These are phyloP conservation scores for Octonoba sinensis DNA, from an alignment of 2,888 invertebrate species.

Conservation along the genomic window DNA sequence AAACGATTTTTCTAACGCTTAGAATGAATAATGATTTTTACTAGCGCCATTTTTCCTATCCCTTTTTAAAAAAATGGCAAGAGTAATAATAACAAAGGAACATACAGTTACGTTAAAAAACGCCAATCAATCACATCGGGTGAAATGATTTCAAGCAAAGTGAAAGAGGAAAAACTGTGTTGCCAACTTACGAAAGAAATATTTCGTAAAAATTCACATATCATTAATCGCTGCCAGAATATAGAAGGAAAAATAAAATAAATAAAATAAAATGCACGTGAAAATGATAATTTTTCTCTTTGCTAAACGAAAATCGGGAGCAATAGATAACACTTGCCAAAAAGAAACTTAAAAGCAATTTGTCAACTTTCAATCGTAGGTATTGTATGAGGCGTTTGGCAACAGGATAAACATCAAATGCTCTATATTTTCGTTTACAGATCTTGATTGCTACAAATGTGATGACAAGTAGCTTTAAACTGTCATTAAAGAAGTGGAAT, in stretches of 20 bases:
- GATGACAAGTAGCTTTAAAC: no score
- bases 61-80: slow-evolving; percentile 38
- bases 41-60: slow-evolving; percentile 57
- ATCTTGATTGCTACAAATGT: no score
- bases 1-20: slow-evolving; percentile 60
- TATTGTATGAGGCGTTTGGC: slow-evolving; percentile 12
- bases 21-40: slow-evolving; percentile 61
- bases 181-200: slow-evolving; percentile 14
- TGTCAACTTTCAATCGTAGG: slow-evolving; percentile 58
- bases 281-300: slow-evolving; percentile 16
- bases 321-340: slow-evolving; percentile 11
- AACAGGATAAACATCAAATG: slow-evolving; percentile 9
- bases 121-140: slow-evolving; percentile 57
- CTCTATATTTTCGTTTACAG: slow-evolving; percentile 3
- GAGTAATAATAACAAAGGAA: slow-evolving; percentile 50
- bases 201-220: slow-evolving; percentile 21
- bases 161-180: slow-evolving; percentile 11
- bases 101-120: slow-evolving; percentile 42
- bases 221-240: slow-evolving; percentile 21
- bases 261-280: background rate
- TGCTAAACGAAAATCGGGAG: slow-evolving; percentile 4
- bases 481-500: no score
- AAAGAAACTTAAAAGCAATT: slow-evolving; percentile 36
- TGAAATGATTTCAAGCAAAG: slow-evolving; percentile 43
- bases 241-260: slow-evolving; percentile 6